These are phyloP conservation scores for Ceratothoa steindachneri DNA, from an alignment of 2,888 invertebrate genomes.

Conservation along the genomic window DNA sequence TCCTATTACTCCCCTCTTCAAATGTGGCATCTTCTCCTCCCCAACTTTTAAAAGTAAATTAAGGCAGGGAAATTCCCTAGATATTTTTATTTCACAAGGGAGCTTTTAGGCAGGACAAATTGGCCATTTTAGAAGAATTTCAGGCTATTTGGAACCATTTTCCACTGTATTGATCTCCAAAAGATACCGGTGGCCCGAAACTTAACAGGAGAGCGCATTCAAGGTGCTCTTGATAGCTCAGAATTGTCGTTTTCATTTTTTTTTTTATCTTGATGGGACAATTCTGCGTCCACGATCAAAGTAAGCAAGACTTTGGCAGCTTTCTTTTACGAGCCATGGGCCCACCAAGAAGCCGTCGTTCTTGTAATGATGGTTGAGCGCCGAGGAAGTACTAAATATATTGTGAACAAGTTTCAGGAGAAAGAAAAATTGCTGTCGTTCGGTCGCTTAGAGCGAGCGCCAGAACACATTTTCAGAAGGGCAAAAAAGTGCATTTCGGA, in stretches of 20 bases:
- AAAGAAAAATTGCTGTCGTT: background rate
- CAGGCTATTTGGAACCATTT: constrained; percentile 5
- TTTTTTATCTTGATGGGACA: background rate
- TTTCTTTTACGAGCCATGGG: background rate
- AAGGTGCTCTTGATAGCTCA: background rate
- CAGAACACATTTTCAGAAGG: background rate
- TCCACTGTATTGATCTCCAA: background rate
- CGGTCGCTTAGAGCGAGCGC: background rate
- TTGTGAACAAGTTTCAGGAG: background rate
- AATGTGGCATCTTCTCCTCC: too few relatives aligned
- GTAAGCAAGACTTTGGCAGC: background rate
- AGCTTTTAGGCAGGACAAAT: background rate
- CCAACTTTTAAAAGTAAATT: background rate
- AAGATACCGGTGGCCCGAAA: background rate
- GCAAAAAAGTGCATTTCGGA: too few relatives aligned
- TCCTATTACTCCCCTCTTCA: too few relatives aligned
- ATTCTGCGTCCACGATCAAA: background rate
- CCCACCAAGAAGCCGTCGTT: background rate
- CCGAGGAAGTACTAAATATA: background rate
- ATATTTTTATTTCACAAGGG: constrained; percentile 5
- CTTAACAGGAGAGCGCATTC: background rate
- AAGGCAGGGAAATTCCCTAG: background rate
- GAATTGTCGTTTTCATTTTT: background rate
- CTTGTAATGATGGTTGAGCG: background rate
- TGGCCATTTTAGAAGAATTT: constrained; percentile 3